These are phyloP conservation scores for Eupithecia abbreviata DNA, from an alignment of 2,888 invertebrate genomes.

Conservation along the genomic window DNA sequence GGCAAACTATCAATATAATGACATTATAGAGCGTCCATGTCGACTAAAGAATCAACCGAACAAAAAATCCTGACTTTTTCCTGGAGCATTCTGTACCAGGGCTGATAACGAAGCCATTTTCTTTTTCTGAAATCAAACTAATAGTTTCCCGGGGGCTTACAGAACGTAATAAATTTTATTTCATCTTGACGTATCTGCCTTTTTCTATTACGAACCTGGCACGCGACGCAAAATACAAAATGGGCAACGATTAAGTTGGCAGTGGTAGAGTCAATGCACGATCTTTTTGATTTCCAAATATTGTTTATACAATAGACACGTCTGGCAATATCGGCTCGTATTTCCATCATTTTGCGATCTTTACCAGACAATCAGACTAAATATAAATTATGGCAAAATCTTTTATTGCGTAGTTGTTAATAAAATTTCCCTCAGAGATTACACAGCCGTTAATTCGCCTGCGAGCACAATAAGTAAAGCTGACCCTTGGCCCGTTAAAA, in stretches of 20 bases:
- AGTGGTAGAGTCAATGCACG: background rate
- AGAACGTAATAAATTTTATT: slow-evolving; percentile 68
- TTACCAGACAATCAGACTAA: background rate
- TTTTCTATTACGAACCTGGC: slow-evolving; percentile 58
- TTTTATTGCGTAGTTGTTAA: slow-evolving; percentile 25
- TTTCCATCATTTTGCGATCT: background rate
- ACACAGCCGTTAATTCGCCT: slow-evolving; percentile 54
- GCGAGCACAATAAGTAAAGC: slow-evolving; percentile 58
- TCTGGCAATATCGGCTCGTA: background rate
- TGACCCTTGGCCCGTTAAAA: slow-evolving; percentile 49
- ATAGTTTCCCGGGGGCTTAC: slow-evolving; percentile 66
- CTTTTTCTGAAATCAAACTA: slow-evolving; percentile 69
- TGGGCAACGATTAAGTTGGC: slow-evolving; percentile 24
- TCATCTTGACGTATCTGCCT: slow-evolving; percentile 66
- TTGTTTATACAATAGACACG: background rate
- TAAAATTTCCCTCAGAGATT: slow-evolving; percentile 46
- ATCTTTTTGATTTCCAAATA: background rate
- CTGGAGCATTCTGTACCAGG: slow-evolving; percentile 43
- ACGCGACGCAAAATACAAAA: slow-evolving; percentile 22
- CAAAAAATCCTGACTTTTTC: slow-evolving; percentile 55
- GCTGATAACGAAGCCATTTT: slow-evolving; percentile 63
- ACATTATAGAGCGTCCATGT: slow-evolving; percentile 25
- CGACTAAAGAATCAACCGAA: slow-evolving; percentile 47
- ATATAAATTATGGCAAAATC: background rate
- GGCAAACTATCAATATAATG: slow-evolving; percentile 23